A percentile compares a stretch with the other conserved stretches of the same genome.
Conservation (phyloP, 1,140 invertebrate species). For the Drosophila erecta region DNA sequence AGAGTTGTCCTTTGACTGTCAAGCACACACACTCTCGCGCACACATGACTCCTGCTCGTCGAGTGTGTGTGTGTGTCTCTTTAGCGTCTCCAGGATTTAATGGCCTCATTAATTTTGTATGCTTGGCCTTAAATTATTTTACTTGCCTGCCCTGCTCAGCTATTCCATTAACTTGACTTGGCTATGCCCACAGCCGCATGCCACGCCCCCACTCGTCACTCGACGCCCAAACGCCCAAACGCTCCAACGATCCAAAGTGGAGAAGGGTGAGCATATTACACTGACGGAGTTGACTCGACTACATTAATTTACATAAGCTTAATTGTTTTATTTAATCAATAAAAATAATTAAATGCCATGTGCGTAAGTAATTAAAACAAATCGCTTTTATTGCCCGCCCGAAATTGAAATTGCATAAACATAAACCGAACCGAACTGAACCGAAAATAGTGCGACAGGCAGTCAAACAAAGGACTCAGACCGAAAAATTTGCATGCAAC, state of each 20-base stretch:
- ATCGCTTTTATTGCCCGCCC: constrained; percentile 73
- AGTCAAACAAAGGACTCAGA: constrained; percentile 28
- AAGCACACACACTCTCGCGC: constrained; percentile 27
- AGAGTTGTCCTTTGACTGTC: constrained; percentile 68
- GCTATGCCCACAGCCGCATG: constrained; percentile 31
- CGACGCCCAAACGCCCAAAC: constrained; percentile 19
- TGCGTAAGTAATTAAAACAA: constrained; percentile 83
- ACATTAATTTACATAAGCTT: constrained; percentile 81
- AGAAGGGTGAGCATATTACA: constrained; percentile 13
- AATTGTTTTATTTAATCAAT: constrained; percentile 84
- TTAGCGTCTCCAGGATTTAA: constrained; percentile 81
- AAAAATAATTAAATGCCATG: constrained; percentile 83
- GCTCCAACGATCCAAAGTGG: not conserved
- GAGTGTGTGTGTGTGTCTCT: constrained; percentile 47
- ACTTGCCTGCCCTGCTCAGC: constrained; percentile 63
- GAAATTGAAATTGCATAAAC: constrained; percentile 81
- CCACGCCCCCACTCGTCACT: constrained; percentile 16
- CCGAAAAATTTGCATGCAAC: constrained; percentile 62
- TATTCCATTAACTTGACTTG: constrained; percentile 76
- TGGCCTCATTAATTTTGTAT: constrained; percentile 83
- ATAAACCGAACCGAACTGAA: constrained; percentile 29
- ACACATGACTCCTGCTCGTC: constrained; percentile 4
- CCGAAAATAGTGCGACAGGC: not conserved
- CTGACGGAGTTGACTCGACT: constrained; percentile 45
- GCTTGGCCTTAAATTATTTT: constrained; percentile 83